Base-by-base conservation (phyloP, 2,888 invertebrate genomes). In the Cantharis rustica region DNA sequence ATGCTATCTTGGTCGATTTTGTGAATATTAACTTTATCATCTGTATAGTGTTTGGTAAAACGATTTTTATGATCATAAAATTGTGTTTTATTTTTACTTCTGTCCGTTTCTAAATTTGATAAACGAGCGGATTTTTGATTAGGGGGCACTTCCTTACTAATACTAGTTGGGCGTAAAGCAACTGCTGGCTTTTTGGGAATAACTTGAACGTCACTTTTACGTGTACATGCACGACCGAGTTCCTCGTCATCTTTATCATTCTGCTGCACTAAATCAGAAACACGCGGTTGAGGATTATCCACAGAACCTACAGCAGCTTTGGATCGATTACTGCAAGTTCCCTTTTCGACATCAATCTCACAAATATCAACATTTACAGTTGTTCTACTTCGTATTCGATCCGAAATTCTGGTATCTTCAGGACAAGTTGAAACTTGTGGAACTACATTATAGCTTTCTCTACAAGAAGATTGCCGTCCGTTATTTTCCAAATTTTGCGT, bases 51-150 rank as follows among this genome's bases (percentile, higher is more conserved):
- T 47, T 87, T 87, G 3, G 83, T 69, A 81, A 88, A 89, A 79
- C 89, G 88, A 79, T 89, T 90, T 26, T 86, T 85, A 79, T 90
- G 89, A 83, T 91, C 90, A 79, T 89, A 90, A 81, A 88, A 89
- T 78, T 88, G 87, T 1, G 90, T 89, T 83, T 81, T 85, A 71
- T 69, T 78, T 27, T 31, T 16, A 27, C 23, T 61, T 61, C 64
- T 23, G n/a, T 5, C 16, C 11, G 16, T 16, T 10, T 15, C 20
- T 16, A 17, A 17, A 47, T 15, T 0, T 10, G 47, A n/a, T 7
- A n/a, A n/a, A 47, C 47, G 7, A 47, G n/a, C 47, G 1, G 47
- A 47, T 47, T 47, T 47, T 47, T 47, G 1, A 47, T 47, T 47
- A 47, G 2, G 1, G 2, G 47, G 3, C 47, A 47, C 47, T 47